Base-by-base conservation (phyloP, 2,113 vertebrate species). In the Poeciliopsis occidentalis region DNA sequence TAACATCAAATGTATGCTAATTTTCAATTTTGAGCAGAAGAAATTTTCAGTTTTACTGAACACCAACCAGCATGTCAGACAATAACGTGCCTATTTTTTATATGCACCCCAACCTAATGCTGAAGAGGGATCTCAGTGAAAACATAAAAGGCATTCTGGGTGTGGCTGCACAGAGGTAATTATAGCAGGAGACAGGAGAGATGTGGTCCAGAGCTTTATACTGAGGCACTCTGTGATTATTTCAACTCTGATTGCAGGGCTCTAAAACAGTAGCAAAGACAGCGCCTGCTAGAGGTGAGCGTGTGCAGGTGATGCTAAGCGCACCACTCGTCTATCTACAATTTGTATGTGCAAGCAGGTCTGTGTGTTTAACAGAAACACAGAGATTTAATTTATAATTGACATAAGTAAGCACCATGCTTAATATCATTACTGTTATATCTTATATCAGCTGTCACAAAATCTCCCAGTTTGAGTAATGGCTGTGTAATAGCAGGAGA, bases 161-260 rank as follows among this genome's bases (percentile, higher is more conserved):
- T 87, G 87, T 73, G 85, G 86, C 77, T 88, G 76, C 22, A 47
- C 73, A 37, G 75, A 63, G 75, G 73, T 89, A 88, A 91, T 91
- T 92, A 91, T 80, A 92, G 85, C 73, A 79, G 60, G 51, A 72
- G 68, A 66, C 74, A 82, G 71, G 65, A 74, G 67, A 78, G 65
- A 32, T 57, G 73, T 34, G 29, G 76, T 85, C 75, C 69, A 60
- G 37, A 84, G 78, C 75, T 85, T 71, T 79, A 81, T 15, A 41
- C 54, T 39, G 12, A 77, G 75, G 79, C 73, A 80, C 74, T 72
- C 54, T 85, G 57, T 82, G 85, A 89, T 81, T 86, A 71, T 83
- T 86, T 61, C 77, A 54, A 64, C n/a, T 27, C 69, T 90, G 89
- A 90, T 87, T 91, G 80, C 70, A 84, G 81, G 80, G 76, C 76